Percentiles rank a stretch among this genome's conserved stretches.
These are phyloP conservation scores for Semibalanus balanoides DNA, from an alignment of 1,140 invertebrate species.

Conservation along the genomic window DNA sequence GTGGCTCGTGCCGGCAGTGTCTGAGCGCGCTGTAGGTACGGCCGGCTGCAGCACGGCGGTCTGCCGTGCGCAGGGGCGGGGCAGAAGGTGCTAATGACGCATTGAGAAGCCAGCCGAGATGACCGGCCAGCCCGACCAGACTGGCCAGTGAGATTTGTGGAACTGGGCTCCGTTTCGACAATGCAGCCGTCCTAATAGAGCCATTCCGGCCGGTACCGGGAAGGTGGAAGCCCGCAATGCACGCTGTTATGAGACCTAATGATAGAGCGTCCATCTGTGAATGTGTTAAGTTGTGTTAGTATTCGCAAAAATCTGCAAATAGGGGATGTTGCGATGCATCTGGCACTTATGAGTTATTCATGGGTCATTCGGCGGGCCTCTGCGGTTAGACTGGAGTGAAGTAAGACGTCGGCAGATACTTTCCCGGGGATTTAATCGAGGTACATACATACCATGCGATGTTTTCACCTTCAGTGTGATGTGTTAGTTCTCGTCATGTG, in stretches of 20 bases:
- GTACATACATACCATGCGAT: too few species aligned
- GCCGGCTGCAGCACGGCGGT: too few species aligned
- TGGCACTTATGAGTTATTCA: neutral
- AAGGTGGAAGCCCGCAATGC: neutral
- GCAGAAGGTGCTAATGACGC: neutral
- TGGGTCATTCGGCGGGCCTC: too few species aligned
- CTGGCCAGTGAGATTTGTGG: too few species aligned
- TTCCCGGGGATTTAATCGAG: too few species aligned
- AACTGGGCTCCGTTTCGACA: too few species aligned
- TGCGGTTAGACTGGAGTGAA: too few species aligned
- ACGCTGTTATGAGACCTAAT: neutral
- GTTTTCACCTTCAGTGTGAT: too few species aligned
- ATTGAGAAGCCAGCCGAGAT: neutral
- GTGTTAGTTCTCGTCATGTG: too few species aligned
- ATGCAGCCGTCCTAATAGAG: neutral
- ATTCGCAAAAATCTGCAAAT: neutral
- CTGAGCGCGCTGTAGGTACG: too few species aligned
- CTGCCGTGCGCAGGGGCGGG: too few species aligned
- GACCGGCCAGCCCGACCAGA: neutral
- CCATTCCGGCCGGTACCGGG: neutral
- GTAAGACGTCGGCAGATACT: too few species aligned
- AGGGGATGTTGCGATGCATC: neutral
- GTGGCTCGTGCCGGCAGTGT: neutral
- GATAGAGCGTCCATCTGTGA: neutral
- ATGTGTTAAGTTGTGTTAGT: neutral